These are phyloP conservation scores for Catharus minimus DNA, from an alignment of 2,113 vertebrate genomes.

Conservation along the genomic window DNA sequence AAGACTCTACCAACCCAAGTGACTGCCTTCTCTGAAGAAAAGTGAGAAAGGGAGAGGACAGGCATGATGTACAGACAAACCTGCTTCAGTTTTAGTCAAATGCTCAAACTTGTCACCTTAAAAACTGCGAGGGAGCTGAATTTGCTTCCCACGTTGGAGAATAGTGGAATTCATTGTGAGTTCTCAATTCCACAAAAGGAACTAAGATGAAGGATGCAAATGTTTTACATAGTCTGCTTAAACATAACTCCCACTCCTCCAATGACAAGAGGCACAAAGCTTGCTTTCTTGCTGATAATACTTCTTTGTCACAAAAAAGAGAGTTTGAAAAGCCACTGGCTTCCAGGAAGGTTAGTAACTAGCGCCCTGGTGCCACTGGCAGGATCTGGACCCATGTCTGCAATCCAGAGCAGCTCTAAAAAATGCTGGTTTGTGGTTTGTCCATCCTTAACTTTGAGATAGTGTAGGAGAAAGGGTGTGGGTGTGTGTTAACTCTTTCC, in stretches of 20 bases:
- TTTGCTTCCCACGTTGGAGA: slow-evolving; percentile 44
- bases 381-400: background rate
- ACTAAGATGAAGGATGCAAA: slow-evolving; percentile 37
- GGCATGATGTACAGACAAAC: background rate
- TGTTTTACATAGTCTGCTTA: slow-evolving; percentile 52
- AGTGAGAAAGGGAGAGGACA: background rate
- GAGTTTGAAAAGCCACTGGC: background rate
- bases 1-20: background rate
- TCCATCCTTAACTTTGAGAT: background rate
- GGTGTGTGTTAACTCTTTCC: background rate
- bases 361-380: background rate
- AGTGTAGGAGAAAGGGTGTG: background rate
- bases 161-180: background rate
- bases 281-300: background rate
- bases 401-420: background rate
- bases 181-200: slow-evolving; percentile 12
- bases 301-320: background rate
- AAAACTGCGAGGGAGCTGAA: background rate
- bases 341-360: background rate
- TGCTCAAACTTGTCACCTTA: slow-evolving; percentile 20
- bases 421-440: background rate
- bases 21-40: background rate
- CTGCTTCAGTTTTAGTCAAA: slow-evolving; percentile 12
- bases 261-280: slow-evolving; percentile 16
- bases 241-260: slow-evolving; percentile 49